Evolutionary conservation across 1,140 invertebrate species (phyloP), one percentile per base, ranked within the genome.

Genomic region (Caenorhabditis elegans): DNA sequence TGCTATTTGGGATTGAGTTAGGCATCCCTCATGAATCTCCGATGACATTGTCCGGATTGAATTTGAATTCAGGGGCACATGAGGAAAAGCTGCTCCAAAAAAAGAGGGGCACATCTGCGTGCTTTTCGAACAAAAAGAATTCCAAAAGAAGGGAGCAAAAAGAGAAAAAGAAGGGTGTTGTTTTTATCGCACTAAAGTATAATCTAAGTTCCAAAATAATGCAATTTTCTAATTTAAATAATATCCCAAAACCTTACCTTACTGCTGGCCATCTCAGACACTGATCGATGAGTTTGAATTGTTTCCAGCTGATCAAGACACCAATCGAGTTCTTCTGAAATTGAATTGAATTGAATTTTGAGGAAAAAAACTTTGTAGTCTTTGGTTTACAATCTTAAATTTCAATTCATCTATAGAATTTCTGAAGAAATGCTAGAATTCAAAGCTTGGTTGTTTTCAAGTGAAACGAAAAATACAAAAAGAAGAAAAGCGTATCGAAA

Each of bases 261-360:
- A 86, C 95, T 94, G 60, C 97, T 97, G 86, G 97, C 97, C 97
- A 99, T 98, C 91, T 99, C 97, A 82, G 96, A 97, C 83, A 99
- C 97, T 87, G 96, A 98, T 89, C 96, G 93, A 92, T 98, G 96
- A 55, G 97, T 98, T 92, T 98, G 97, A 90, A 99, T 98, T 78
- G 96, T 98, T 92, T 99, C 97, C 91, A 99, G 91, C 92, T 98
- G 97, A 91, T 98, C 96, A 91, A 99, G 92, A 91, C 97, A 99
- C 97, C 97, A 99, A 92, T 99, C 97, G 90, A 99, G 92, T 91
- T 99, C 97, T 90, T 98, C 96, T 83, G 78, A 70, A 83, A 83
- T 55, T 4, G 15, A 36, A 36, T 1, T 10, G 17, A 48, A 13
- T 11, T 34, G 31, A n/a, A 15, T 60, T 60, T 60, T 22, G n/a